Base-by-base conservation (phyloP, 2,888 invertebrate species). In the Amphipoea oculea region DNA sequence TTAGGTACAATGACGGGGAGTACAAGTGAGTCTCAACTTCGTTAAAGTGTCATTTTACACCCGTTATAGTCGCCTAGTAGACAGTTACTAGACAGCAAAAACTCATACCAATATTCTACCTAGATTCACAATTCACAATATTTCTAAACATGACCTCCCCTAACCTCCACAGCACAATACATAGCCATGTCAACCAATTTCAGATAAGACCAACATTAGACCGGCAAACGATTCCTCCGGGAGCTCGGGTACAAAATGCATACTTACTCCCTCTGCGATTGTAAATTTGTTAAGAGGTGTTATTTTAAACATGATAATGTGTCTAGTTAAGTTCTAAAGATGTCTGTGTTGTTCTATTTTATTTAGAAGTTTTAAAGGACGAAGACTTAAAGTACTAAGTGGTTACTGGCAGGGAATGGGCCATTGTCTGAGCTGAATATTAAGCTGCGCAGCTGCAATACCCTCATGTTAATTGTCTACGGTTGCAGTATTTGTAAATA, bases 261-360 rank as follows among this genome's bases (percentile, higher is more conserved):
- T 76, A 81, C 71, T 73, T 65, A 79, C 66, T 77, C 82, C 78
- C 80, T 54, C 6, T 17, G 65, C 42, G 71, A 79, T 68, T 76
- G 62, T 78, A 79, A 83, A 79, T 77, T 78, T 76, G 73, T 69
- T 77, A 77, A 79, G 71, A 78, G 76, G 69, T 76, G 67, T 48
- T 73, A 72, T 86, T 88, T 80, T 77, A 86, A 76, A 72, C 85
- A 73, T 72, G 57, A 67, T 82, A 66, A 82, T 79, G 63, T 66
- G 65, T 82, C 57, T 81, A 63, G 67, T 67, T 51, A 42, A 67
- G 9, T 51, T 84, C 62, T 51, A n/a, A 85, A 81, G 45, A 73
- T 51, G 51, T 74, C 57, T 84, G 29, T 71, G 20, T 51, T 14
- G n/a, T 82, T 67, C n/a, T 14, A 45, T 62, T 75, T 54, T 62